These are phyloP conservation scores for Carassius carassius DNA, from an alignment of 2,113 vertebrate genomes.

Conservation along the genomic window DNA sequence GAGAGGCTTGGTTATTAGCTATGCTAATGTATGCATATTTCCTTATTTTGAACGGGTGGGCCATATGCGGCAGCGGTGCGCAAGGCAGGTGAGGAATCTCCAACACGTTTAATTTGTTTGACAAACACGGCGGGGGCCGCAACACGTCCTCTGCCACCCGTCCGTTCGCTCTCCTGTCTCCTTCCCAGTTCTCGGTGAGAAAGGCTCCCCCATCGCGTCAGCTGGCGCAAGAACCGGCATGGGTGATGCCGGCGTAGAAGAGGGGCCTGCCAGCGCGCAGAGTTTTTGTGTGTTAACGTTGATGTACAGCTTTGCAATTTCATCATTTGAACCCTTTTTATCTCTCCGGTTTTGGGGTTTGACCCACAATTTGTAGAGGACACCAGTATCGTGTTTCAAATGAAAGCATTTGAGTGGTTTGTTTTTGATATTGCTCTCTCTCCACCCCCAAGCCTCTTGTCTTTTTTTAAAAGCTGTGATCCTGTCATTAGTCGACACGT, in stretches of 20 bases:
- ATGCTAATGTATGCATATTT: slow-evolving; percentile 99
- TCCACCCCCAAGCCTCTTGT: slow-evolving; percentile 4
- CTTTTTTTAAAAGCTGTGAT: slow-evolving; percentile 41
- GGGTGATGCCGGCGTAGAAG: slow-evolving; percentile 39
- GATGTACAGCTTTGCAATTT: slow-evolving; percentile 49
- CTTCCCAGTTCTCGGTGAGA: slow-evolving; percentile 43
- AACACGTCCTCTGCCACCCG: slow-evolving; percentile 77
- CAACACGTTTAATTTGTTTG: slow-evolving; percentile 96
- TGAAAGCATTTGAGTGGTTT: slow-evolving; percentile 40
- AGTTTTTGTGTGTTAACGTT: slow-evolving; percentile 12
- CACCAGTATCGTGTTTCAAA: slow-evolving; percentile 56
- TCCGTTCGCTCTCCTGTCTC: slow-evolving; percentile 58
- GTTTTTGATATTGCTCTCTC: slow-evolving; percentile 23
- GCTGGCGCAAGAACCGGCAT: slow-evolving; percentile 43
- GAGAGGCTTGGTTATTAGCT: slow-evolving; percentile 97
- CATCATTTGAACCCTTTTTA: slow-evolving; percentile 45
- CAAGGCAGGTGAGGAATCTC: slow-evolving; percentile 92
- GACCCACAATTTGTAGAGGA: slow-evolving; percentile 55
- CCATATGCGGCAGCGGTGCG: slow-evolving; percentile 94
- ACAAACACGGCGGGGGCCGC: slow-evolving; percentile 86
- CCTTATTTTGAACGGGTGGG: slow-evolving; percentile 98
- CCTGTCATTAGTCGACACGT: slow-evolving; percentile 70
- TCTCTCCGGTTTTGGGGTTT: slow-evolving; percentile 11
- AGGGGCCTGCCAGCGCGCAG: not conserved
- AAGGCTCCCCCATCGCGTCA: slow-evolving; percentile 55